phyloP scores from a whole-genome alignment of 2,113 vertebrate genomes.

The Myrmecobius fasciatus region DNA sequence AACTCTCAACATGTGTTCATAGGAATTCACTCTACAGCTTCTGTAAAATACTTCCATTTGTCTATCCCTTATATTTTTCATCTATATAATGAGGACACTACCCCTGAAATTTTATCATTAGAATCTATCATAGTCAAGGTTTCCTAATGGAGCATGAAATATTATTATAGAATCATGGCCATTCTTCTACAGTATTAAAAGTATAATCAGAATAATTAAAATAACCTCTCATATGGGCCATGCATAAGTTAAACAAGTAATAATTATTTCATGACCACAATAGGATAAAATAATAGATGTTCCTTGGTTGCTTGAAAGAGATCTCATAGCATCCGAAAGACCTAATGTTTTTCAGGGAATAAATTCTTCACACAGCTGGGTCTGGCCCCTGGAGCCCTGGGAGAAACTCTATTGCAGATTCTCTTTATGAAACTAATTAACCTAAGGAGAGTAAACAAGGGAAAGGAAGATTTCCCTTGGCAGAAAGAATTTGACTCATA shows the following conservation, averaged over 20 bases:
- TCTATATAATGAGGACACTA: neutral
- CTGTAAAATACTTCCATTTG: neutral
- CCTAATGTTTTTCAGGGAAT: constrained; percentile 26
- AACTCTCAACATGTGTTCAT: neutral
- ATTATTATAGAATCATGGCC: constrained; percentile 22
- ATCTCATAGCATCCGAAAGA: neutral
- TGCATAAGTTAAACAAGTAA: constrained; percentile 20
- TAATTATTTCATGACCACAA: constrained; percentile 2
- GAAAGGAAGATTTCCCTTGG: constrained; percentile 47
- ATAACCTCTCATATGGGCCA: constrained; percentile 34
- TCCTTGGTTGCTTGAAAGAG: constrained; percentile 22
- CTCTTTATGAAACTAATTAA: constrained; percentile 66
- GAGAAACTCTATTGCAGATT: constrained; percentile 30
- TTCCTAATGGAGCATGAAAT: constrained; percentile 32
- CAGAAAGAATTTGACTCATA: constrained; percentile 49
- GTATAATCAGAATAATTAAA: constrained; percentile 7
- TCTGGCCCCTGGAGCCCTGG: constrained; percentile 39
- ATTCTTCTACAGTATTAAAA: constrained; percentile 17
- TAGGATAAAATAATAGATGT: constrained; percentile 26
- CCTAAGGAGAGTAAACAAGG: constrained; percentile 55
- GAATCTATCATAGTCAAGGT: constrained; percentile 3
- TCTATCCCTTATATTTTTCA: neutral
- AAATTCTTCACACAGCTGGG: constrained; percentile 44
- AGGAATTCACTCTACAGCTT: neutral
- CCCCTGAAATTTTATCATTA: neutral